Evolutionary conservation across 2,797 vertebrate genomes (phyloP), one percentile per base, ranked within the genome.

Genomic region (Cyprinodon diabolis): DNA sequence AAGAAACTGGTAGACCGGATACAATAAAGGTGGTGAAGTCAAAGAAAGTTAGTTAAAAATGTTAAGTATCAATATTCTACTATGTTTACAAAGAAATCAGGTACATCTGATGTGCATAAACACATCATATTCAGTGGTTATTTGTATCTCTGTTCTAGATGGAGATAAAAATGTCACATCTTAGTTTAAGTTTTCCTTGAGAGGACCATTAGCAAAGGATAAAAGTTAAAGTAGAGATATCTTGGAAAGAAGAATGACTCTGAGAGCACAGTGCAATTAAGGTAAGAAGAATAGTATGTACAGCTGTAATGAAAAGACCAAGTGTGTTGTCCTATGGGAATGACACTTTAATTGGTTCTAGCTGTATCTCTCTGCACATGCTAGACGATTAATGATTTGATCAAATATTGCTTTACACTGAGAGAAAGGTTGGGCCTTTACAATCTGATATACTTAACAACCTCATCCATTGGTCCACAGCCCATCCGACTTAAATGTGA

Each of bases 341-440:
- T 66, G 60, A 25, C 12, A 43, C 60, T 45, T 78, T 82, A 65
- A 79, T 71, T 79, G 77, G 75, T 70, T 69, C 79, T 70, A 83
- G 79, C 71, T 66, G 76, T 57, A 79, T 88, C 45, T 74, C 72
- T 69, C 54, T 60, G 75, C 66, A 76, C n/a, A 48, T 69, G 83
- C 80, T 67, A 65, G 66, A 71, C 13, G 47, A 83, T 85, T 80
- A 83, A 84, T 77, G 72, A 80, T 71, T 83, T 74, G 75, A 87
- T 86, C 74, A 80, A 72, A 54, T 52, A 52, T 67, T 35, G 21
- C 66, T 81, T 83, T 82, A 75, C 65, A 71, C 73, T 10, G 13
- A 72, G 63, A 79, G 71, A 30, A 74, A 72, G 79, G 78, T 74
- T 48, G 73, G 23, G 69, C 21, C 37, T 71, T 75, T 81, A 78